Evolutionary conservation across 2,113 vertebrate genomes (phyloP), one percentile per base, ranked within the genome.

Genomic region (Sisor rabdophorus): DNA sequence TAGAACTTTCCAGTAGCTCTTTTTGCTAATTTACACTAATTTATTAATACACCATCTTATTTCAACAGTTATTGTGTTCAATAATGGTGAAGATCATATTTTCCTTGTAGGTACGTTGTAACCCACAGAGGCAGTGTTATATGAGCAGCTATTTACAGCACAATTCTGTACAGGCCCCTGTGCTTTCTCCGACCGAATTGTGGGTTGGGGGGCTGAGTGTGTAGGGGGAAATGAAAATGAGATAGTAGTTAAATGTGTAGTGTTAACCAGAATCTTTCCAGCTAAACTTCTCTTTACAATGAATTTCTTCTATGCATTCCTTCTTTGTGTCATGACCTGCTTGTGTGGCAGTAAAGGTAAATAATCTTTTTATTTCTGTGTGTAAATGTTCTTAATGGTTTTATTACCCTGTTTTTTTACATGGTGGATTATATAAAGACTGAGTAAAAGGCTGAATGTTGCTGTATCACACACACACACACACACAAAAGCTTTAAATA

Each of bases 291-390:
- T 11, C 17, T 12, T 54, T 10, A 54, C 19, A 19, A 79, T 82
- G 77, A 79, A 60, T 19, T 40, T 76, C 16, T 12, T 60, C 2
- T 10, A 55, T 28, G 20, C 4, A 28, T 20, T 72, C n/a, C 0
- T 70, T 11, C 2, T 79, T 60, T 82, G 76, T 59, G 2, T 26
- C 17, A 11, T 26, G 22, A 56, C 54, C 28, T 59, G 68, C 56
- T 16, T 79, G 22, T 79, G 59, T 40, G 4, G 9, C 1, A 54
- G n/a, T 22, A 69, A 56, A 69, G 73, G 72, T 82, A 74, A 76
- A 77, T 82, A 44, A 44, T 44, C 40, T 44, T 44, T 44, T 44
- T 44, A n/a, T 44, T 44, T 44, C 6, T 44, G 40, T 44, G 32
- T 36, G 3, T 36, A 36, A 4, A 36, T 36, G 32, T 36, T 36